Evolutionary conservation across 1,140 invertebrate species (phyloP), one percentile per base, ranked within the genome.

Genomic region (Aphaenogaster rudis): DNA sequence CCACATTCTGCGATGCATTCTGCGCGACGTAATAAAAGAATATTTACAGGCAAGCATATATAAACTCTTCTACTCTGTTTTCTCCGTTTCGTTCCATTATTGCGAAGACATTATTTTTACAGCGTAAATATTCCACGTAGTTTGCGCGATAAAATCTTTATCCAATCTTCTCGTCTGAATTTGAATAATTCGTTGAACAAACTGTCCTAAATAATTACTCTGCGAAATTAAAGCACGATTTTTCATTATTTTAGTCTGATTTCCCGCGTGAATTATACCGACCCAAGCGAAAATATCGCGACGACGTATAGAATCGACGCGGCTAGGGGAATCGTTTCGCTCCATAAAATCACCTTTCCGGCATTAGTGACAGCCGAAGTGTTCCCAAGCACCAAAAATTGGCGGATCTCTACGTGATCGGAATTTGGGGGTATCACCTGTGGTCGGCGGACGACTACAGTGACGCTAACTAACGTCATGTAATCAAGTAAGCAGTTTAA

Each of bases 401-500:
- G 67, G 36, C 15, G 45, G 45, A 76, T 86, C 48, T 64, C 59
- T 87, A 90, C 89, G 89, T 90, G 88, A 89, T 74, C 71, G 59
- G 89, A 90, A 90, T 90, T 67, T 52, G 33, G 52, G 52, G 63
- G 33, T 52, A 66, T 78, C 66, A 57, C 11, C 81, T 86, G 81
- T 63, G 66, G 86, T 52, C 48, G 86, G 61, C 79, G 54, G 66
- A 17, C 77, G 77, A 45, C 84, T 50, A 81, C 74, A 77, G 59
- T 54, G 79, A 86, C 74, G 79, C 79, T 91, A 91, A 91, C 89
- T 90, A 91, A 88, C 88, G 86, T 84, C 50, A 69, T 48, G 79
- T 91, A 90, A 91, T 91, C 90, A 88, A 91, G 89, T 91, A 91
- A 90, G 87, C 81, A 86, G 89, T 91, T 90, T 88, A 91, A 80